Base-by-base conservation (phyloP, 2,797 vertebrate genomes). In the Thamnophis elegans region DNA sequence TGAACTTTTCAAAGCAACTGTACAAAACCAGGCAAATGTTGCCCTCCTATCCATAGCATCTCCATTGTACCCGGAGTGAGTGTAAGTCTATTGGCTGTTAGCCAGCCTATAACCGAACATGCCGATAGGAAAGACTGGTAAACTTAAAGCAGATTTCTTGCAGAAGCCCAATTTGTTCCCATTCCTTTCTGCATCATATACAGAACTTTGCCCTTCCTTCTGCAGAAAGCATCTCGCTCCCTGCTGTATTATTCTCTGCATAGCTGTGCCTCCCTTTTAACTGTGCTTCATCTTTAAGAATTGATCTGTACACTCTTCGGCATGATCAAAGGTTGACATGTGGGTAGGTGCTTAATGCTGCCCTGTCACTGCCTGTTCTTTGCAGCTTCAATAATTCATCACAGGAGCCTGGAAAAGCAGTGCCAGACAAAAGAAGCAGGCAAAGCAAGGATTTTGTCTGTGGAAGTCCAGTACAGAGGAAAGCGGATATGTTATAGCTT, bases 261-360 rank as follows among this genome's bases (percentile, higher is more conserved):
- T 88, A 86, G 92, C 88, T 86, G 89, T 91, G 91, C 91, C 60
- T 95, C 82, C 90, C 91, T 93, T 95, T 95, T 93, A 93, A 94
- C 93, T 94, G 90, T n/a, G 25, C 88, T 94, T 93, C 92, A 55
- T 94, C 94, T 92, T 36, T 90, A 85, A 89, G 93, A 94, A 95
- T 95, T 95, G 95, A 95, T 94, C 93, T 94, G 91, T 93, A 89
- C 93, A 93, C 85, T 89, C 93, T 92, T 90, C 3, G 26, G 60
- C 92, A 94, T 95, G 95, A 95, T 95, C 95, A 95, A 95, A 94
- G 94, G 93, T 93, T 95, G 95, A 95, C 94, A 95, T 65, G 62
- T 42, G 51, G 88, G 93, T 90, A 91, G 78, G 56, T 55, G 60
- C 90, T 91, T 92, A 92, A 91, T 88, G 91, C 90, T 89, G 92